Evolutionary conservation across 2,888 invertebrate species (phyloP), one percentile per base, ranked within the genome.

Genomic region (Rotaria socialis): DNA sequence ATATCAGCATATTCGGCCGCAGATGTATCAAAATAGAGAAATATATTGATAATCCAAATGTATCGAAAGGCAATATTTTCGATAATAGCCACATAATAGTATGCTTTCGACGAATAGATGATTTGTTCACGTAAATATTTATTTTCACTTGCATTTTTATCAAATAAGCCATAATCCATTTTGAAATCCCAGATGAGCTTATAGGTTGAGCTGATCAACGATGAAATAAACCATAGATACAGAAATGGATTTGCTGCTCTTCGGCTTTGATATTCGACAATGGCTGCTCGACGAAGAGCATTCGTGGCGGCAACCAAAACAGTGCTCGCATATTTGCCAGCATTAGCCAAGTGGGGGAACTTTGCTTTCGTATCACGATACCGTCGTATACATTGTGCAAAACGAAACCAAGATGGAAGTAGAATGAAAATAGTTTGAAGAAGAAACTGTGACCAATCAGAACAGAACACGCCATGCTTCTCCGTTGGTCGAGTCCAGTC

Each of bases 141-240:
- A 56, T 86, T 86, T 75, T 86, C 85, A 75, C 85, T 80, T 19
- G 85, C 85, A 85, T 86, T 95, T 86, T 94, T 94, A 90, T 97
- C 97, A 89, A 98, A 94, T 86, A 98, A 93, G 0, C 97, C 97
- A 99, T 99, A 99, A 93, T 99, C 99, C 95, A 99, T 96, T 92
- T 95, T 96, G 58, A 98, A 94, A 91, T 99, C 98, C 98, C 99
- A 99, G 3, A 95, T 94, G 91, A 96, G 96, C 0, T 97, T 96
- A 91, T 99, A 99, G 87, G 95, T 93, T 0, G 98, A 97, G 86
- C 95, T 96, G 6, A 96, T 92, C 55, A 97, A 91, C 50, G 74
- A 85, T 3, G 74, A 74, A 35, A 87, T 84, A 22, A 85, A 22
- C 84, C 84, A 87, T 67, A 87, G 56, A 52, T 85, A 85, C 27